Evolutionary conservation across 2,888 invertebrate genomes (phyloP), one percentile per base, ranked within the genome.

Genomic region (Drosophila buzzatii): DNA sequence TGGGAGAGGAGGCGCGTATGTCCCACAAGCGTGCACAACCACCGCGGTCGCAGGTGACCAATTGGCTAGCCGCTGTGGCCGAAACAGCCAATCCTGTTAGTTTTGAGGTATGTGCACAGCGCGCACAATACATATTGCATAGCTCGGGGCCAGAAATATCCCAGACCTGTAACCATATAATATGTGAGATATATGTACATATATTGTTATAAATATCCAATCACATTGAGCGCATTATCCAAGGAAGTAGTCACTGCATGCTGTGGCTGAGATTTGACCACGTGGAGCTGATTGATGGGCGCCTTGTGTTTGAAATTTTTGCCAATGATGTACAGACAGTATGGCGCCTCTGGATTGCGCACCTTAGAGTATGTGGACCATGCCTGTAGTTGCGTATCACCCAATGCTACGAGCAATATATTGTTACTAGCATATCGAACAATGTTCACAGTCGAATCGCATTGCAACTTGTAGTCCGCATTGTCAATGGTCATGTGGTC

Each of bases 351-450:
- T 4, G 83, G 49, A 67, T 72, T 77, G 14, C 92, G 89, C 33
- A 90, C 85, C 39, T 86, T 85, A 0, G 93, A 90, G 62, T 89
- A 87, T 1, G 92, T 93, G 3, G 93, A 93, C 93, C 93, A 93
- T 6, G 91, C 81, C 68, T 93, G 92, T 3, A 93, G 65, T 10
- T 85, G 79, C 1, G 92, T 90, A 63, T 90, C 89, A 14, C 90
- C 90, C 33, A 91, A 67, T 1, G 92, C 90, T 55, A 91, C 69
- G 45, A 93, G 73, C 37, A 93, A 89, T 52, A 92, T 90, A 74
- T 91, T 90, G 56, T 89, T 81, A 3, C 85, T 75, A 0, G 91
- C 81, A 70, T 89, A 93, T 37, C 86, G 85, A 16, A 93, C 55
- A n/a, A 89, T 88, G 8, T 92, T 91, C 31, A 92, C 85, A 14